phyloP scores from a whole-genome alignment of 2,797 vertebrate species.

The Microctenopoma lineatum region DNA sequence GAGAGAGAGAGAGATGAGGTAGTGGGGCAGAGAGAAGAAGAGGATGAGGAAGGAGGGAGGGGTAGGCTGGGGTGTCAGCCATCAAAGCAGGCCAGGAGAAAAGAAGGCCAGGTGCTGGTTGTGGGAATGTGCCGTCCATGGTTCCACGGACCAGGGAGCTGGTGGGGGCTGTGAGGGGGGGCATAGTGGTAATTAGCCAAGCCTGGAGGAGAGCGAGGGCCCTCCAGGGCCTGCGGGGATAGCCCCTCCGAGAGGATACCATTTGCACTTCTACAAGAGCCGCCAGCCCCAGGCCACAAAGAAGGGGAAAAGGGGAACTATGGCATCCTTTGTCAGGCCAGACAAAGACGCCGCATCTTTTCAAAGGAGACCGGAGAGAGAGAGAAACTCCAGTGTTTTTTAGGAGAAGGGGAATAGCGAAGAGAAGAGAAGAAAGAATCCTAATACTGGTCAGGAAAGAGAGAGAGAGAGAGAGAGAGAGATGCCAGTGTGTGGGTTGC shows the following conservation, averaged over 20 bases:
- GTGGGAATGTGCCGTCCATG: conserved; percentile 81
- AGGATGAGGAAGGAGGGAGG: conserved; percentile 68
- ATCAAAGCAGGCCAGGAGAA: conserved; percentile 84
- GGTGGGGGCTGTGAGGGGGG: conserved; percentile 41
- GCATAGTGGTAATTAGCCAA: conserved; percentile 82
- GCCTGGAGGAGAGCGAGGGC: conserved; percentile 82
- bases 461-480: conserved; percentile 63
- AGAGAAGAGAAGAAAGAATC: conserved; percentile 74
- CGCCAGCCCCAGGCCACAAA: conserved; percentile 82
- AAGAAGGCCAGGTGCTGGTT: conserved; percentile 86
- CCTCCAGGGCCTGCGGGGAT: conserved; percentile 77
- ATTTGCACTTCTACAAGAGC: conserved; percentile 88
- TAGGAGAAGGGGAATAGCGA: conserved; percentile 68
- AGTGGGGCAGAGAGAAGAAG: conserved; percentile 71
- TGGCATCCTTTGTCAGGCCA: conserved; percentile 84
- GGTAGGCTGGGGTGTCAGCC: conserved; percentile 82
- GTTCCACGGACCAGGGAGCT: conserved; percentile 72
- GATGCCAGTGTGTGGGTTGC: conserved; percentile 82
- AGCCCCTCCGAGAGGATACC: conserved; percentile 84
- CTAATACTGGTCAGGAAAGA: conserved; percentile 77
- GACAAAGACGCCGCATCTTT: conserved; percentile 86
- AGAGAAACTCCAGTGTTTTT: conserved; percentile 79
- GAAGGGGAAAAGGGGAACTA: conserved; percentile 83
- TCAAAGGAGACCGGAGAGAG: conserved; percentile 83
- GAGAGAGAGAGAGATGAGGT: conserved; percentile 72